Conservation (phyloP, 2,888 invertebrate genomes). For the Epirrhoe tristata region DNA sequence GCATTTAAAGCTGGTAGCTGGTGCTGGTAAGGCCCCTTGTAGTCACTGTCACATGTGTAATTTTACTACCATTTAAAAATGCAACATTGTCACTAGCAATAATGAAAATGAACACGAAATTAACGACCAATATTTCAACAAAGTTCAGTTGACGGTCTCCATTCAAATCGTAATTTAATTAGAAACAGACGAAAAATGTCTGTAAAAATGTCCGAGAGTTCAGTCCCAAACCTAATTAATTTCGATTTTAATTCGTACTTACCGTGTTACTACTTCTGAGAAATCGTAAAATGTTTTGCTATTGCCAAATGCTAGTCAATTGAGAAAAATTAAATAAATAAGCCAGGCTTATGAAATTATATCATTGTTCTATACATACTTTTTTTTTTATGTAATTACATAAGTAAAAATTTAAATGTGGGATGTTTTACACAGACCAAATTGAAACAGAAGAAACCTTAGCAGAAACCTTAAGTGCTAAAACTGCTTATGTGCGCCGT, state of each 20-base stretch:
- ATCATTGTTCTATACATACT: too few species aligned
- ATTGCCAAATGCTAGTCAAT: conserved; percentile 5
- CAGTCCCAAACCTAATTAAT: conserved; percentile 58
- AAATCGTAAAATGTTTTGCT: conserved; percentile 49
- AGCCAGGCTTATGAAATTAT: neutral
- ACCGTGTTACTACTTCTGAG: conserved; percentile 46
- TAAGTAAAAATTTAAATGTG: too few species aligned
- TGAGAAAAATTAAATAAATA: neutral
- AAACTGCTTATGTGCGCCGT: neutral
- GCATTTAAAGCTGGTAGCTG: too few species aligned
- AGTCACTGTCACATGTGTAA: neutral
- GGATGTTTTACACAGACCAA: neutral
- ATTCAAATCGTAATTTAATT: conserved; percentile 63
- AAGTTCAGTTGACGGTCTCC: conserved; percentile 32
- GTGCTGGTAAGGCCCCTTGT: too few species aligned
- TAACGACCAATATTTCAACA: conserved; percentile 50
- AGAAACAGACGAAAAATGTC: conserved; percentile 63
- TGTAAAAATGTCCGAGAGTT: conserved; percentile 39
- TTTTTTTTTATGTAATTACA: too few species aligned
- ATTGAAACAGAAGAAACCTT: neutral
- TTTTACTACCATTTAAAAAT: conserved; percentile 8
- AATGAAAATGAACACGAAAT: conserved; percentile 49
- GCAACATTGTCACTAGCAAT: conserved; percentile 17
- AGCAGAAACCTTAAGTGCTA: neutral
- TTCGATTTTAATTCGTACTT: conserved; percentile 50